Conservation (phyloP, 2,888 invertebrate species). For the Hetaerina titia region DNA sequence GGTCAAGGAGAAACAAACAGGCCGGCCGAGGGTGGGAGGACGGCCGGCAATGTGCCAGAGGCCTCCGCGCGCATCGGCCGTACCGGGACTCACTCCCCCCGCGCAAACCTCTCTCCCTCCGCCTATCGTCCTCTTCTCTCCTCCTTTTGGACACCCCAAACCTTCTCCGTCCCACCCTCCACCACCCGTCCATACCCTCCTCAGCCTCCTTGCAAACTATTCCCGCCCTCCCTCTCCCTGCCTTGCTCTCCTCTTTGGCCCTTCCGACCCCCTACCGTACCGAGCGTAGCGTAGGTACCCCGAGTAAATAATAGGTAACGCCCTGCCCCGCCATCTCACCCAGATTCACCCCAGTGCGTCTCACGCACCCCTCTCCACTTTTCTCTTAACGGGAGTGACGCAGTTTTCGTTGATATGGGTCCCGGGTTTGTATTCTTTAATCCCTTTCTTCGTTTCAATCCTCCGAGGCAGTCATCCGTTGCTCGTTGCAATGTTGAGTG, state of each 20-base stretch:
- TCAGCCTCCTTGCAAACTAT: neutral
- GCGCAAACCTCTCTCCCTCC: neutral
- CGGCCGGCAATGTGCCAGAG: conserved; percentile 51
- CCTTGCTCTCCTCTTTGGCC: neutral
- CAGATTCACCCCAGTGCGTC: no score
- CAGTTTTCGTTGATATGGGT: no score
- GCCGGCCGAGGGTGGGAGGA: conserved; percentile 49
- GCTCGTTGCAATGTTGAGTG: no score
- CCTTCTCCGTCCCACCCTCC: neutral
- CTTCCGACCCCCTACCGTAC: neutral
- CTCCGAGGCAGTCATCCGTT: no score
- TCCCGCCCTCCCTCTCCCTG: neutral
- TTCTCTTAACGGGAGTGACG: no score
- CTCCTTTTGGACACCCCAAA: neutral
- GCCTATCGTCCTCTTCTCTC: neutral
- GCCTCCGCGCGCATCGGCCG: conserved; percentile 42
- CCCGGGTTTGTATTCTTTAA: no score
- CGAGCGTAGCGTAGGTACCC: neutral
- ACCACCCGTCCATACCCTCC: neutral
- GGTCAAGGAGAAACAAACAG: conserved; percentile 60
- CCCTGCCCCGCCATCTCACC: no score
- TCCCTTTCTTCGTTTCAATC: no score
- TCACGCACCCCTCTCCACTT: no score
- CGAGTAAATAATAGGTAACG: no score
- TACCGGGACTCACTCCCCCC: neutral